Percentiles rank a stretch among this genome's conserved stretches.
Conservation (phyloP, 2,888 invertebrate genomes). For the Xestoiulus laeticollis region DNA sequence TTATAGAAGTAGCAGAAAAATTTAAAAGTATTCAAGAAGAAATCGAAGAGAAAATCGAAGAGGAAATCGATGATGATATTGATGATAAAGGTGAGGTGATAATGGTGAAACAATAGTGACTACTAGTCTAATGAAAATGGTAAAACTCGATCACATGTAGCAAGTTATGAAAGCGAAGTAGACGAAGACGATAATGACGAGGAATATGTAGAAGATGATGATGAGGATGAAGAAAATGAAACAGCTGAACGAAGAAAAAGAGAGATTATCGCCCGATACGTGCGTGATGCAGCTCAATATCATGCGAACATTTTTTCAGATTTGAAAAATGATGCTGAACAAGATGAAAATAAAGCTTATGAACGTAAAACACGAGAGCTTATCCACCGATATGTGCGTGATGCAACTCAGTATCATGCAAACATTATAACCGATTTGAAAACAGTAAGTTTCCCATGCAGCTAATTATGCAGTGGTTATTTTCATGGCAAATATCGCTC, state of each 20-base stretch:
- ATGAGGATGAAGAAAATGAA: background rate
- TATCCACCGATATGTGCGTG: background rate
- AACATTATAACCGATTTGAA: background rate
- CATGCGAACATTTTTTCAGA: background rate
- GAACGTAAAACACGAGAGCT: background rate
- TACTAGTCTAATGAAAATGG: background rate
- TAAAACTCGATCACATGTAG: background rate
- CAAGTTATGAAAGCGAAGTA: background rate
- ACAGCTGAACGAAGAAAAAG: background rate
- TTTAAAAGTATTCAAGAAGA: background rate
- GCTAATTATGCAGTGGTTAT: background rate
- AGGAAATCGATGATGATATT: background rate
- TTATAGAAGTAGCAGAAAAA: background rate
- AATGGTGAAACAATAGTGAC: too few relatives aligned
- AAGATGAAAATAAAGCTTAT: background rate
- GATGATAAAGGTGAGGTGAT: background rate
- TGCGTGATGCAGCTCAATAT: background rate
- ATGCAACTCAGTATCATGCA: background rate
- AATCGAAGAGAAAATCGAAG: background rate
- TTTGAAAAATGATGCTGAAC: background rate
- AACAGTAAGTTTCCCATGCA: background rate
- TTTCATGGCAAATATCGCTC: background rate
- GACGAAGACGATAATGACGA: background rate
- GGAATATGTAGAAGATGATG: background rate
- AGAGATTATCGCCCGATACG: background rate